Base-by-base conservation (phyloP, 2,888 invertebrate species). In the Phyllotreta cruciferae region DNA sequence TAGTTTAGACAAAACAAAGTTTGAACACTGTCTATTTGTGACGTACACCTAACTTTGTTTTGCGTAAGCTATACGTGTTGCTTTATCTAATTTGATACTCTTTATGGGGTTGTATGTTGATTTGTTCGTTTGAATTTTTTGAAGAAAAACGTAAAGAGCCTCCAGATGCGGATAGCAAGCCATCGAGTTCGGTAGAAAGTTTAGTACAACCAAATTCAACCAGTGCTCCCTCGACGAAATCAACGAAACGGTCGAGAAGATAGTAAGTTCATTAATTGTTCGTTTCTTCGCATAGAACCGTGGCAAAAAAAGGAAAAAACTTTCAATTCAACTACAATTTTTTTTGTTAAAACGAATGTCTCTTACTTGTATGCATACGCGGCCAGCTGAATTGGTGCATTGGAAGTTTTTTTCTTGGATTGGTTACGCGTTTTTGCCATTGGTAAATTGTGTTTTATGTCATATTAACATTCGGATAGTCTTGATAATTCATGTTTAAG, bases 101-200 rank as follows among this genome's bases (percentile, higher is more conserved):
- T n/a, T n/a, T n/a, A n/a, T n/a, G n/a, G n/a, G n/a, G n/a, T n/a
- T n/a, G n/a, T n/a, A n/a, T n/a, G n/a, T n/a, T n/a, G n/a, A n/a
- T n/a, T n/a, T n/a, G n/a, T n/a, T n/a, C n/a, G 13, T 24, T 37
- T 56, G 9, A n/a, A 10, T 41, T 56, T 52, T 73, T 83, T 82
- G 14, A 84, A 89, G 91, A 91, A 84, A 91, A 92, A 82, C 90
- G 92, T 80, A 92, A 92, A 85, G 92, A 92, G 80, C 90, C 92
- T 6, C 91, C 92, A 80, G 91, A 92, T 79, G 88, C 82, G 70
- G 86, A 86, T 69, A 85, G 85, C 41, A 87, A 87, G 74, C 85
- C 87, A 39, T 86, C 86, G 63, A 86, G 86, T 79, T 82, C 84
- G 39, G 83, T 83, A 69, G 83, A 83, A 70, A 83, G 82, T 71